Percentiles rank a stretch among this genome's conserved stretches.
Conservation (phyloP, 2,113 vertebrate genomes). For the Pithys albifrons region DNA sequence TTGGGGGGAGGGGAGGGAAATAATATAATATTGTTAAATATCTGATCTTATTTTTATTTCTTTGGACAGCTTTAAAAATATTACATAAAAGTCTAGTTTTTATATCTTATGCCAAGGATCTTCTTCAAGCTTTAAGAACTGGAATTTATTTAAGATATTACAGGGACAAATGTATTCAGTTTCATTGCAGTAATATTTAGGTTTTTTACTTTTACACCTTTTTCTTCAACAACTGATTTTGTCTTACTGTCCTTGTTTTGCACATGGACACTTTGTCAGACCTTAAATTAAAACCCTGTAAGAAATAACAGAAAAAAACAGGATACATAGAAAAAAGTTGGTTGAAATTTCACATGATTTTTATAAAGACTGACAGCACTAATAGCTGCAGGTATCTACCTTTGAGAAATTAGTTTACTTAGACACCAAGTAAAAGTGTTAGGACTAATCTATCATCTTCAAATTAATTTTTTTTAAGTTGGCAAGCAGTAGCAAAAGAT, state of each 20-base stretch:
- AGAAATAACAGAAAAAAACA: background rate
- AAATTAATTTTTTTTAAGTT: background rate
- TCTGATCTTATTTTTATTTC: background rate
- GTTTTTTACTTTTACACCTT: background rate
- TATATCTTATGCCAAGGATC: background rate
- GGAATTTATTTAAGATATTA: background rate
- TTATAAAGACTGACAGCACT: background rate
- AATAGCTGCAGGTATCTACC: background rate
- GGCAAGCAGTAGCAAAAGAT: accelerated
- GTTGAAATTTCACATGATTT: background rate
- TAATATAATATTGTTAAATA: background rate
- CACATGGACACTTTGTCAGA: background rate
- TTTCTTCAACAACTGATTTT: background rate
- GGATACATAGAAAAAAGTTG: background rate
- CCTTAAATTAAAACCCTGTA: background rate
- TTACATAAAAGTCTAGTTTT: background rate
- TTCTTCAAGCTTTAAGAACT: background rate
- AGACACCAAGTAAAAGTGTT: background rate
- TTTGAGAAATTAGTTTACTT: background rate
- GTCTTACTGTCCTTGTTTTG: background rate
- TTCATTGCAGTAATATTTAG: background rate
- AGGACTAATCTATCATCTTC: background rate
- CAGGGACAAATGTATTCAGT: background rate
- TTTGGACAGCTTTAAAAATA: background rate
- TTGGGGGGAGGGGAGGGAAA: accelerated